These are phyloP conservation scores for Holothuria leucospilota DNA, from an alignment of 53 echinoderm and acorn worm genomes.

Conservation along the genomic window DNA sequence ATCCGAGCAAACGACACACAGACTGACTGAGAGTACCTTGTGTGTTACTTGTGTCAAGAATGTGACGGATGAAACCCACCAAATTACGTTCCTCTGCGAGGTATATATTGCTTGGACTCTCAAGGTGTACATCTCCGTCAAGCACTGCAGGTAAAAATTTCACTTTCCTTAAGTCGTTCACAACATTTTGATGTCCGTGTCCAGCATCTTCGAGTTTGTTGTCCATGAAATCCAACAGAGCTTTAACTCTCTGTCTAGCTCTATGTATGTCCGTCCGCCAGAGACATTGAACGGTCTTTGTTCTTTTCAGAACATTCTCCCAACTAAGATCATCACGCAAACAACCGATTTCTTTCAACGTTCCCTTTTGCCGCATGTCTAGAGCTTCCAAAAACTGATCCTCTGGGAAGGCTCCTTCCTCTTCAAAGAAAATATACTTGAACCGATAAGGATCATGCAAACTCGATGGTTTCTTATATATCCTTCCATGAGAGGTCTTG, in stretches of 20 bases:
- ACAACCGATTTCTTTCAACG: constrained; percentile 1
- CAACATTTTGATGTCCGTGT: not conserved
- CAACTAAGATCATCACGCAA: constrained; percentile 5
- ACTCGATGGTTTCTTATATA: constrained; percentile 29
- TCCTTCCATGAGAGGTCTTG: not conserved
- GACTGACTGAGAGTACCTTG: not conserved
- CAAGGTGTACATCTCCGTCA: not conserved
- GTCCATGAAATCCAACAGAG: not conserved
- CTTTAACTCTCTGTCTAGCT: not conserved
- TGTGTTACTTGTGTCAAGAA: not conserved
- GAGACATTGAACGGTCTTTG: not conserved
- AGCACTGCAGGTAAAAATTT: constrained; percentile 6
- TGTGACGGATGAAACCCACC: not conserved
- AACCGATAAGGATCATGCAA: constrained; percentile 33
- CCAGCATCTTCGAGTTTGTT: not conserved
- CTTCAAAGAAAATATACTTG: not conserved
- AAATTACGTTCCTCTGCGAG: not conserved
- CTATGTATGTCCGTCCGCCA: not conserved
- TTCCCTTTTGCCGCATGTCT: not conserved
- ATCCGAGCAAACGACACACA: not conserved
- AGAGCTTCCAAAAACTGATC: not conserved
- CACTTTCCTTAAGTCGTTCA: not conserved
- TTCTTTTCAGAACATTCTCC: not conserved
- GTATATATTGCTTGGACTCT: not conserved
- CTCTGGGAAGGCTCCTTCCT: not conserved